A percentile compares a stretch with the other conserved stretches of the same genome.
phyloP scores from a whole-genome alignment of 2,888 invertebrate species.

The Nomada ferruginata region DNA sequence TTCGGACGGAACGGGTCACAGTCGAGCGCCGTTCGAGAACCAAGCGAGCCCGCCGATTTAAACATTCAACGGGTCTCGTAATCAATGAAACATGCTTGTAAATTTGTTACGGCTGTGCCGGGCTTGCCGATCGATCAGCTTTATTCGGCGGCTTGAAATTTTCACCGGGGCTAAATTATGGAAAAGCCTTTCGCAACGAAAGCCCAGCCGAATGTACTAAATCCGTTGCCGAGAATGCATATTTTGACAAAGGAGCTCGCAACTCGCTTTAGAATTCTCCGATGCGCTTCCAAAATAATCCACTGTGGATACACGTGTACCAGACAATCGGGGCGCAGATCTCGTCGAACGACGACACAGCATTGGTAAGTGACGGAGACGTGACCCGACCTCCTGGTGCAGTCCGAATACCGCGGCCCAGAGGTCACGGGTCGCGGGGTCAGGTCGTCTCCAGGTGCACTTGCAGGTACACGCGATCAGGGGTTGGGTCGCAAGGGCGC shows the following conservation, averaged over 20 bases:
- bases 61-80: constrained; percentile 45
- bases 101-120: constrained; percentile 36
- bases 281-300: neutral
- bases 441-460: constrained; percentile 71
- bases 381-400: constrained; percentile 49
- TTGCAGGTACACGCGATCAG: constrained; percentile 54
- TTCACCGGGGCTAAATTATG: constrained; percentile 43
- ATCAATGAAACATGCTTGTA: constrained; percentile 45
- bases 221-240: neutral
- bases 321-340: neutral
- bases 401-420: constrained; percentile 54
- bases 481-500: constrained; percentile 65
- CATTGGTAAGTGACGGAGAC: constrained; percentile 46
- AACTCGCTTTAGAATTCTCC: neutral
- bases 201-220: neutral
- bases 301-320: neutral
- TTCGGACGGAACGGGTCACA: constrained; percentile 8
- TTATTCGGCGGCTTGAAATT: constrained; percentile 33
- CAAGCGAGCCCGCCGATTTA: constrained; percentile 38
- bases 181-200: neutral
- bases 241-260: neutral
- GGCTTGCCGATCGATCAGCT: constrained; percentile 33
- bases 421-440: constrained; percentile 71
- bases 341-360: neutral
- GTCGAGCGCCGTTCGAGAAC: neutral